These are phyloP conservation scores for Atta texana DNA, from an alignment of 1,140 invertebrate genomes.

Conservation along the genomic window DNA sequence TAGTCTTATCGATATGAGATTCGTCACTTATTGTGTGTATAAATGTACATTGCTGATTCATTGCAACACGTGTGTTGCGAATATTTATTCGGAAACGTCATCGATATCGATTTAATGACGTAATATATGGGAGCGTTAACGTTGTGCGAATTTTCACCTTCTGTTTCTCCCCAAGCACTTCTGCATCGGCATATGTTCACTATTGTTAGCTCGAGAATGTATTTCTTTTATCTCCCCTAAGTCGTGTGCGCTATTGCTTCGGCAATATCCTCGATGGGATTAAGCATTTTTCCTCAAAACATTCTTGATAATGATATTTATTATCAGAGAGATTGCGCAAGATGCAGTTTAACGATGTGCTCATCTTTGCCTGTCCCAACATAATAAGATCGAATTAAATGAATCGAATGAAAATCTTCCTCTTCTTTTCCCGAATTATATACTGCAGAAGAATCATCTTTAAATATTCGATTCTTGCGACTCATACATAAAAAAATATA, in stretches of 20 bases:
- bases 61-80: background rate
- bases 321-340: conserved; percentile 63
- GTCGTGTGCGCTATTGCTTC: conserved; percentile 48
- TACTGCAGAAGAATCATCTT: background rate
- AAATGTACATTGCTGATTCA: background rate
- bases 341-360: conserved; percentile 58
- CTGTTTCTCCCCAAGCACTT: background rate
- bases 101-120: conserved; percentile 40
- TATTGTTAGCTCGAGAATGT: conserved; percentile 64
- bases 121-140: background rate
- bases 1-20: background rate
- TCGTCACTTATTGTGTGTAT: background rate
- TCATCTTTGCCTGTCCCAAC: conserved; percentile 27
- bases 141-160: background rate
- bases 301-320: conserved; percentile 66
- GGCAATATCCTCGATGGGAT: background rate
- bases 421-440: background rate
- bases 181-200: conserved; percentile 21
- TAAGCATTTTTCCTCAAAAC: conserved; percentile 58
- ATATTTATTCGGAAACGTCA: background rate
- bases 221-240: conserved; percentile 57
- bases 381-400: conserved; percentile 36
- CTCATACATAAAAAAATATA: background rate
- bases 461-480: background rate
- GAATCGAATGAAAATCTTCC: background rate